Conservation (phyloP, 2,888 invertebrate genomes). For the Harmothoe impar region DNA sequence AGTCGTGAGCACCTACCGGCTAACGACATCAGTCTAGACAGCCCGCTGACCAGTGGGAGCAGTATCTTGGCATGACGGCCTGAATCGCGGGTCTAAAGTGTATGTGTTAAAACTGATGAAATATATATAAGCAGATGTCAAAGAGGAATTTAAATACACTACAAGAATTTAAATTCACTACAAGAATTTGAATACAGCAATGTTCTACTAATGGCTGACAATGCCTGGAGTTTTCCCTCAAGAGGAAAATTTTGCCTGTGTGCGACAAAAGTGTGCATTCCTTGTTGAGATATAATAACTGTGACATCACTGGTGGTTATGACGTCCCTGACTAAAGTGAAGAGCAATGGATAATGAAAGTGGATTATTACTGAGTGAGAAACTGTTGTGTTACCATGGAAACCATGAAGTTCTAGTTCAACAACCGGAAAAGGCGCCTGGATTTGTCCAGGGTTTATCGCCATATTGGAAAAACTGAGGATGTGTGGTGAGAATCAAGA, state of each 20-base stretch:
- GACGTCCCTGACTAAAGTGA: too few species aligned
- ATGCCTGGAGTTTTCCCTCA: neutral
- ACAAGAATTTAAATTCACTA: neutral
- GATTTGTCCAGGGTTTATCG: too few species aligned
- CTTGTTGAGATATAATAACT: too few species aligned
- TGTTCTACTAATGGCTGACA: neutral
- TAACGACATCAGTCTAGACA: conserved; percentile 64
- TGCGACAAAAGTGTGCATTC: neutral
- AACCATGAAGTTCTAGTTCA: too few species aligned
- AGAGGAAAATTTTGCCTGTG: neutral
- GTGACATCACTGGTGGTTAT: too few species aligned
- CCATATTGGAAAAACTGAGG: too few species aligned
- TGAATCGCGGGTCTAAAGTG: conserved; percentile 45
- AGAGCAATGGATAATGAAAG: too few species aligned
- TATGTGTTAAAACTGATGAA: neutral
- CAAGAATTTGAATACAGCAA: neutral
- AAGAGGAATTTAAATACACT: neutral
- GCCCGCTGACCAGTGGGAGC: conserved; percentile 60
- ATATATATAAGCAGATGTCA: neutral
- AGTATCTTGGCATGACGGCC: conserved; percentile 63
- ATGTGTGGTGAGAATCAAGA: too few species aligned
- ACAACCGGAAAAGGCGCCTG: too few species aligned
- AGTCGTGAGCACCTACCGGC: conserved; percentile 62
- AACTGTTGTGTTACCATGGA: too few species aligned
- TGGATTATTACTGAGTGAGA: too few species aligned